Evolutionary conservation across 2,888 invertebrate genomes (phyloP).

Genomic region (Meliscaeva auricollis): DNA sequence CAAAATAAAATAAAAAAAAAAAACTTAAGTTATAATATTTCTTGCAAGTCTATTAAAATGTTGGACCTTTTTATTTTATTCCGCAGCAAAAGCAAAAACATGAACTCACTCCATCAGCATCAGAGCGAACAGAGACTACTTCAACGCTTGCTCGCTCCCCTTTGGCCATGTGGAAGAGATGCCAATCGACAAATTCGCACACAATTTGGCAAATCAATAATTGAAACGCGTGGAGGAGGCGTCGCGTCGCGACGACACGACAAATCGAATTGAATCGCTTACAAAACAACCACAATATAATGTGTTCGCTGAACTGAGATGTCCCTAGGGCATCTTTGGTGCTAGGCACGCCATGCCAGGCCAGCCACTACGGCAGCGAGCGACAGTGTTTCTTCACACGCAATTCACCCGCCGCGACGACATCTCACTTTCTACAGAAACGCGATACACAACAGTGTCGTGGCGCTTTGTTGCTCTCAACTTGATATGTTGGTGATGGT

Average conservation of each 20-base stretch:
- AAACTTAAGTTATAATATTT: conserved; percentile 11
- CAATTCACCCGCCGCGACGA: conserved; percentile 75
- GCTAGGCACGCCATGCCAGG: conserved; percentile 52
- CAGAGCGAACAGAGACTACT: not conserved
- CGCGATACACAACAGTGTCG: conserved; percentile 38
- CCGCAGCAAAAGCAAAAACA: not conserved
- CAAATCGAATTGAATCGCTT: conserved; percentile 39
- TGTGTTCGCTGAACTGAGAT: conserved; percentile 29
- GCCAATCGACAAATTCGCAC: conserved; percentile 75
- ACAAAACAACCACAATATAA: not conserved
- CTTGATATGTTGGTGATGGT: not conserved
- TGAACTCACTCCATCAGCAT: conserved; percentile 32
- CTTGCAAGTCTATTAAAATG: conserved; percentile 53
- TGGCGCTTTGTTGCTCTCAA: conserved; percentile 36
- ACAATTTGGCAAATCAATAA: conserved; percentile 76
- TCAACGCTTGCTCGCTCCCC: conserved; percentile 20
- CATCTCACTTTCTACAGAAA: conserved; percentile 72
- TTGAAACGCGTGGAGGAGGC: conserved; percentile 74
- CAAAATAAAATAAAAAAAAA: conserved; percentile 4
- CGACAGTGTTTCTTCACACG: conserved; percentile 68
- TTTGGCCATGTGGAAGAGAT: conserved; percentile 51
- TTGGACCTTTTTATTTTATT: conserved; percentile 19
- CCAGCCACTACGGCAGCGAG: not conserved
- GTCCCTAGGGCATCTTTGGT: conserved; percentile 68
- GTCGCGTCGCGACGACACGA: no score